Evolutionary conservation across 2,113 vertebrate genomes (phyloP).

Genomic region (Camelus dromedarius): DNA sequence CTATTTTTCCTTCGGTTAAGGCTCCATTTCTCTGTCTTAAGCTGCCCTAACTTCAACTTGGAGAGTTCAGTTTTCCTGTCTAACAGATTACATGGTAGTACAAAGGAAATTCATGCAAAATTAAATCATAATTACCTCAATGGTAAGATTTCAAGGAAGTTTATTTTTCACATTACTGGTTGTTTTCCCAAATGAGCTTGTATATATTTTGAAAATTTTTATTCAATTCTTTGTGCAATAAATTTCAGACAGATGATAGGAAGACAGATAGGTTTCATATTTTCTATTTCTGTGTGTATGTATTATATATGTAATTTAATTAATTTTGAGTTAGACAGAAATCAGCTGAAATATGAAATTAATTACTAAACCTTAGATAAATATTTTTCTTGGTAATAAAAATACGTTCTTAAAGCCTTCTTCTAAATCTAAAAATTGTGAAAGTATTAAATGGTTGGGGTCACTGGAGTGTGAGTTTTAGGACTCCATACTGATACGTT

Average conservation of each 20-base stretch:
- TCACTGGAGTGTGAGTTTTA: not conserved
- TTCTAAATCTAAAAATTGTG: conserved; percentile 47
- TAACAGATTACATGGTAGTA: not conserved
- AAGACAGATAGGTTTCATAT: not conserved
- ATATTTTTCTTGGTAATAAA: conserved; percentile 58
- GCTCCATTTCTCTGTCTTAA: not conserved
- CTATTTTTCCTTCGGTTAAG: not conserved
- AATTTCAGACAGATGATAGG: conserved; percentile 4
- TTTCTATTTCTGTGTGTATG: not conserved
- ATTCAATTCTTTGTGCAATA: not conserved
- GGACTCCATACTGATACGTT: not conserved
- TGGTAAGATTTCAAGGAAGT: not conserved
- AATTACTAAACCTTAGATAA: conserved; percentile 17
- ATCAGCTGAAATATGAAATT: conserved; percentile 26
- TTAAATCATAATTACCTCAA: not conserved
- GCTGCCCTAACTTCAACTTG: not conserved
- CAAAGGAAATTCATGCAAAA: not conserved
- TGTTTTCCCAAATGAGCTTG: not conserved
- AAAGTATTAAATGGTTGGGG: conserved; percentile 46
- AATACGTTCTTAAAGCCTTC: not conserved
- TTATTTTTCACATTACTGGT: not conserved
- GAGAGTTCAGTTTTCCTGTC: not conserved
- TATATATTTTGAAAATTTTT: not conserved
- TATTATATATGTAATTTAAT: not conserved
- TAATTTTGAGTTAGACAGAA: conserved; percentile 37